These are phyloP conservation scores for Fistularia tabacaria DNA, from an alignment of 2,797 vertebrate genomes.

Conservation along the genomic window DNA sequence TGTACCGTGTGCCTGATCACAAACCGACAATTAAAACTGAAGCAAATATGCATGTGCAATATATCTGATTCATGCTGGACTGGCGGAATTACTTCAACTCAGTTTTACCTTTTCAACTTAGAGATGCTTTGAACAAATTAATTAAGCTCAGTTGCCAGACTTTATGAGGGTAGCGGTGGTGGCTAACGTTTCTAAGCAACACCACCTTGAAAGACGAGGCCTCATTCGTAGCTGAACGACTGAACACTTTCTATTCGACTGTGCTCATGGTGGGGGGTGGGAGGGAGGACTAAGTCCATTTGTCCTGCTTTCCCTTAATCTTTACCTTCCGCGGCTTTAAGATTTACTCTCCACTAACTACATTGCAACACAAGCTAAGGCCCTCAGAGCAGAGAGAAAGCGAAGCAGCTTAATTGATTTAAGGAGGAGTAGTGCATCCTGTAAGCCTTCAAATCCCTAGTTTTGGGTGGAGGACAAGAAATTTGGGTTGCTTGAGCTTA, in stretches of 20 bases:
- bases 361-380: not conserved
- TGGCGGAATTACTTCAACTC: too few relatives aligned
- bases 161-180: too few relatives aligned
- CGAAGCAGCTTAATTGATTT: slow-evolving; percentile 56
- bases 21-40: too few relatives aligned
- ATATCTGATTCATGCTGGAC: too few relatives aligned
- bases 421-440: slow-evolving; percentile 38
- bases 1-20: too few relatives aligned
- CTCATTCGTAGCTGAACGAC: too few relatives aligned
- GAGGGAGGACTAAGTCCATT: slow-evolving; percentile 2
- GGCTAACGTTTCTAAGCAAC: not conserved
- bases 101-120: too few relatives aligned
- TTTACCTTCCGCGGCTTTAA: slow-evolving; percentile 2
- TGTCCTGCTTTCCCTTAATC: slow-evolving; percentile 11
- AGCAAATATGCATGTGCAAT: too few relatives aligned
- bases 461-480: slow-evolving; percentile 57
- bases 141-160: too few relatives aligned
- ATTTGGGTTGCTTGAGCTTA: slow-evolving; percentile 21
- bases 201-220: too few relatives aligned
- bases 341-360: slow-evolving; percentile 9
- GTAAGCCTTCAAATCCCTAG: slow-evolving; percentile 54
- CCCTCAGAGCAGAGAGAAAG: slow-evolving; percentile 23
- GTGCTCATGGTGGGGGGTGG: not conserved
- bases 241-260: not conserved
- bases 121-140: too few relatives aligned